These are phyloP conservation scores for Mantis religiosa DNA, from an alignment of 2,888 invertebrate genomes.

Conservation along the genomic window DNA sequence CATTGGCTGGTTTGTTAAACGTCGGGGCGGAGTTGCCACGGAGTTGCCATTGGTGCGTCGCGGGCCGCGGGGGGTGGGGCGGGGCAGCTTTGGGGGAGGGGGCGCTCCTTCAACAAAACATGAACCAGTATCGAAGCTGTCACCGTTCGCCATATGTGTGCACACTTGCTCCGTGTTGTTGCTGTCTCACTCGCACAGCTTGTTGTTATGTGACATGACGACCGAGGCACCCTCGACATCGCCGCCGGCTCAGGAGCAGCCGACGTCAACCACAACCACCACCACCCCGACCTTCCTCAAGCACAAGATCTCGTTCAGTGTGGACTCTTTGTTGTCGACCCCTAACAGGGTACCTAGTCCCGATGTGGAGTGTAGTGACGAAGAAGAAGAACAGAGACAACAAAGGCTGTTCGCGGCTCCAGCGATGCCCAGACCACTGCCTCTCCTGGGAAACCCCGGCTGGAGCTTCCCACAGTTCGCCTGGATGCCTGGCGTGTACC, in stretches of 20 bases:
- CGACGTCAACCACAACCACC: conserved; percentile 20
- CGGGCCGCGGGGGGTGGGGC: too few relatives aligned
- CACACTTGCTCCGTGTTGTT: too few relatives aligned
- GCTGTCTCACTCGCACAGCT: not conserved
- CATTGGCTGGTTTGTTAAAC: not conserved
- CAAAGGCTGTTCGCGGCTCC: conserved; percentile 23
- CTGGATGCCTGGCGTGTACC: conserved; percentile 52
- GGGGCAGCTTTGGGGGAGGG: too few relatives aligned
- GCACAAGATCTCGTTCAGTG: conserved; percentile 69
- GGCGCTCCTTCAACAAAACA: not conserved
- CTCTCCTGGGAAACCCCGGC: conserved; percentile 43
- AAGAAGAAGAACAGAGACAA: not conserved
- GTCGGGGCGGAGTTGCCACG: not conserved
- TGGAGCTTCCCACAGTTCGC: conserved; percentile 53
- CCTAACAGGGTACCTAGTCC: conserved; percentile 20
- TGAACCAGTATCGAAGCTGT: not conserved
- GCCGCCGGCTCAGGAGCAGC: not conserved
- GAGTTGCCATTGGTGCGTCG: not conserved
- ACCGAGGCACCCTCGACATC: not conserved
- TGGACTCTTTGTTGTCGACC: conserved; percentile 59
- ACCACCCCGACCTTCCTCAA: conserved; percentile 45
- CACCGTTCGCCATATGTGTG: not conserved
- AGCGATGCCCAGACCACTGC: conserved; percentile 40
- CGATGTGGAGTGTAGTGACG: conserved; percentile 37
- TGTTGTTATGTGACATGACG: not conserved